Evolutionary conservation across 2,113 vertebrate genomes (phyloP), one percentile per base, ranked within the genome.

Genomic region (Rostratula benghalensis): DNA sequence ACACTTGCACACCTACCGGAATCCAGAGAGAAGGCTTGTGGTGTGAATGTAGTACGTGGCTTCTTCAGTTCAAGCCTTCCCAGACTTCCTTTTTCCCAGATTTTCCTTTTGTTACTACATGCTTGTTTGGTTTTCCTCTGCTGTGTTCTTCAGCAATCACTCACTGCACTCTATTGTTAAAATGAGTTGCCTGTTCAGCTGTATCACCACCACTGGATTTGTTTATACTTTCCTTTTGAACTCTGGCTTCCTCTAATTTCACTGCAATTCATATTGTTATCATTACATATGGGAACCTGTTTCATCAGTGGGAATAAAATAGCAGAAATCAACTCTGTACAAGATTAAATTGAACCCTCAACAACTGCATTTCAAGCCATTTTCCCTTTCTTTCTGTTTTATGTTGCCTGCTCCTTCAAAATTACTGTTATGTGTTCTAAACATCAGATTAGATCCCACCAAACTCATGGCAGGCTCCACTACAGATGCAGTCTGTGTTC

Each of bases 21-120:
- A 67, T 48, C 27, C 15, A 10, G 23, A 54, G 65, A 25, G 23
- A 15, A 82, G 31, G 13, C 17, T 46, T 73, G 30, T 68, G 0
- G 0, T 17, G 6, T n/a, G 30, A 54, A 23, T 7, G 3, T n/a
- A 6, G 8, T 2, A 1, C 8, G 11, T 67, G 61, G 11, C 37
- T 61, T 13, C 63, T 73, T 56, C n/a, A 8, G 21, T 24, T 83
- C 7, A 4, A 7, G 28, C 80, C 80, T 61, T n/a, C 46, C 24
- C 19, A 57, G 33, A 23, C 57, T 77, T 76, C 25, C 28, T 77
- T 39, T 39, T 39, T 39, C 39, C 39, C 39, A 39, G 11, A 35
- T 53, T 53, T 53, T 53, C 25, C 27, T 53, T 53, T 67, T 53
- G 23, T 39, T 60, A 37, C 13, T 43, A 11, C 21, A 9, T 76